Conservation (phyloP, 2,797 vertebrate genomes). For the Florisuga fusca region DNA sequence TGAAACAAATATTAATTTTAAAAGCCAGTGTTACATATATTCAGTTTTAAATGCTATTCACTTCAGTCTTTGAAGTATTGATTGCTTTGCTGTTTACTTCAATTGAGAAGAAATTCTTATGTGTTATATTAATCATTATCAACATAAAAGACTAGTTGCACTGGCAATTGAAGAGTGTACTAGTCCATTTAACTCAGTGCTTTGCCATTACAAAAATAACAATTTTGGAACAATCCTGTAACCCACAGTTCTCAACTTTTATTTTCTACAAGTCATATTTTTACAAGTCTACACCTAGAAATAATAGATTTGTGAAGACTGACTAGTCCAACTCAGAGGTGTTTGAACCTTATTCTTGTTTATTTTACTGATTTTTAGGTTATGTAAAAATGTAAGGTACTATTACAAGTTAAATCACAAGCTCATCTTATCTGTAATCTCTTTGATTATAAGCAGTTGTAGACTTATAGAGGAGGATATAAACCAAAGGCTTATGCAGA, state of each 20-base stretch:
- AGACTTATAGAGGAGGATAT: background rate
- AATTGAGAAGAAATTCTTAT: background rate
- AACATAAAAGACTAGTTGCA: background rate
- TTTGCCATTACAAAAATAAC: background rate
- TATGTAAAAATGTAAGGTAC: conserved; percentile 19
- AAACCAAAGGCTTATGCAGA: conserved; percentile 12
- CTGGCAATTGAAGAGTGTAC: background rate
- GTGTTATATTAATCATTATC: background rate
- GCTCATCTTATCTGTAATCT: conserved; percentile 1
- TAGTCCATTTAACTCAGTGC: background rate
- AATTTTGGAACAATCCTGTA: background rate
- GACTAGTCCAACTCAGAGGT: background rate
- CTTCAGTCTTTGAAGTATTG: background rate
- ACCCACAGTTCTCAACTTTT: background rate
- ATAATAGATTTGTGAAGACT: background rate
- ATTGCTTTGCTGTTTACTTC: background rate
- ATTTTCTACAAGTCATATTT: background rate
- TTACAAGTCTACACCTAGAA: background rate
- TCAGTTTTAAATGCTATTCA: background rate
- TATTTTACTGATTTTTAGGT: background rate
- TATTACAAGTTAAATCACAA: conserved; percentile 36
- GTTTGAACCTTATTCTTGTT: conserved; percentile 6
- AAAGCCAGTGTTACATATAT: background rate
- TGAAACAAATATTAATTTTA: background rate
- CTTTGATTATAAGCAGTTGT: conserved; percentile 28